A percentile compares a stretch with the other conserved stretches of the same genome.
Evolutionary conservation across 2,888 invertebrate genomes (phyloP).

Genomic region (Hyposoter dolosus): DNA sequence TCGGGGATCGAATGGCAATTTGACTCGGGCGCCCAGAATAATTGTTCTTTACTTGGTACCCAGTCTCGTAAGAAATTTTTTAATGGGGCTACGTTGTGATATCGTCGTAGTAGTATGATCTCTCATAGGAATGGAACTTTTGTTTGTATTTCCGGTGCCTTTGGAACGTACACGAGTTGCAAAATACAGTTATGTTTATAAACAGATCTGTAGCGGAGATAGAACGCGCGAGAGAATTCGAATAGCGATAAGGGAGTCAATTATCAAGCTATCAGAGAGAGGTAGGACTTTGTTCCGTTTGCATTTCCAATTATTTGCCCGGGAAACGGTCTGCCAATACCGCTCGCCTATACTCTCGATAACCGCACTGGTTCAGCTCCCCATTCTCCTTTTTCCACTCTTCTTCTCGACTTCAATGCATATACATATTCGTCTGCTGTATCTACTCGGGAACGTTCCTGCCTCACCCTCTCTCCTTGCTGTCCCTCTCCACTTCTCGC

Average conservation of each 20-base stretch:
- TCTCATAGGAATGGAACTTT: background rate
- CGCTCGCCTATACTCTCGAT: conserved; percentile 78
- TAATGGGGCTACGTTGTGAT: background rate
- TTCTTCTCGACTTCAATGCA: conserved; percentile 38
- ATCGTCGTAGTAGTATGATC: background rate
- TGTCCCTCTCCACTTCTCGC: conserved; percentile 27
- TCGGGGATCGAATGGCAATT: background rate
- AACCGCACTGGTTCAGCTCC: conserved; percentile 67
- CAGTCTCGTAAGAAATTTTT: background rate
- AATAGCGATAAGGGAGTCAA: conserved; percentile 84
- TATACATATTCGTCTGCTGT: conserved; percentile 29
- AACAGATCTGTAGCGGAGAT: conserved; percentile 25
- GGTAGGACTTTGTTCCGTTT: conserved; percentile 81
- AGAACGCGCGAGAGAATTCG: conserved; percentile 75
- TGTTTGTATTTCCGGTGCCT: background rate
- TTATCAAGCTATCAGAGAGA: conserved; percentile 84
- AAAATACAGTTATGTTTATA: conserved; percentile 26
- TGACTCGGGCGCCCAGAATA: background rate
- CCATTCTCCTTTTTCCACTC: conserved; percentile 45
- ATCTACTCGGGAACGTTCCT: conserved; percentile 15
- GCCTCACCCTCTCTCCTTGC: conserved; percentile 67
- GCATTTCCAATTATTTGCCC: conserved; percentile 85
- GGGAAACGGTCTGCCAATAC: conserved; percentile 84
- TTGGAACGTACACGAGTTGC: background rate
- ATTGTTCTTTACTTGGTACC: background rate